Evolutionary conservation across 2,113 vertebrate species (phyloP), one percentile per base, ranked within the genome.

Genomic region (Chaetodon trifascialis): DNA sequence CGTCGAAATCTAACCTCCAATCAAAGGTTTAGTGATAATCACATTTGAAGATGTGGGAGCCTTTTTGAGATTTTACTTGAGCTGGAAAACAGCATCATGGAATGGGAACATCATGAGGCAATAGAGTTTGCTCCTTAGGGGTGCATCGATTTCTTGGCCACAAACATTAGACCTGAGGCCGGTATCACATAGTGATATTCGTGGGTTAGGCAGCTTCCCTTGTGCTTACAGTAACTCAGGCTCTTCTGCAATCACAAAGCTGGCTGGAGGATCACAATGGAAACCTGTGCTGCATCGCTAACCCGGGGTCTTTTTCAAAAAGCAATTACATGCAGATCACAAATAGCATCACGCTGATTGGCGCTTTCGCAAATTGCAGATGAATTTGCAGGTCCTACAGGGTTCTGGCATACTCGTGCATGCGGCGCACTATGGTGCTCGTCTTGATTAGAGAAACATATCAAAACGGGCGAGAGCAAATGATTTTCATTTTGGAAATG

Each of bases 1-100:
- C 23, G 47, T 7, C 47, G 6, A 51, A 76, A 25, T 79, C 14
- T 64, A 47, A 70, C 54, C 49, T 59, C 8, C 21, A 49, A 51
- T 85, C 34, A 55, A 64, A 66, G 38, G 38, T 42, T 71, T 21
- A 58, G n/a, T 11, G 9, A 63, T 68, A 34, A 76, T 67, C 55
- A 40, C 12, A 25, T 70, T 51, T 68, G 17, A 46, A 15, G 9
- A 16, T 67, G 62, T 4, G 23, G 7, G 25, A 60, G 66, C 36
- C 30, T 49, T 63, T 64, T 38, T 56, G 40, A 65, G 7, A 25
- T 47, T 38, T 36, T 7, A 17, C 58, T 14, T 9, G 25, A 36
- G 49, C 7, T 60, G 11, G 21, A 56, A 56, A 64, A 70, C 36
- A 69, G 1, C 55, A 58, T 51, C 30, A 44, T 51, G 11, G 14